Base-by-base conservation (phyloP, 1,140 invertebrate genomes). In the Drosophila rufa region DNA sequence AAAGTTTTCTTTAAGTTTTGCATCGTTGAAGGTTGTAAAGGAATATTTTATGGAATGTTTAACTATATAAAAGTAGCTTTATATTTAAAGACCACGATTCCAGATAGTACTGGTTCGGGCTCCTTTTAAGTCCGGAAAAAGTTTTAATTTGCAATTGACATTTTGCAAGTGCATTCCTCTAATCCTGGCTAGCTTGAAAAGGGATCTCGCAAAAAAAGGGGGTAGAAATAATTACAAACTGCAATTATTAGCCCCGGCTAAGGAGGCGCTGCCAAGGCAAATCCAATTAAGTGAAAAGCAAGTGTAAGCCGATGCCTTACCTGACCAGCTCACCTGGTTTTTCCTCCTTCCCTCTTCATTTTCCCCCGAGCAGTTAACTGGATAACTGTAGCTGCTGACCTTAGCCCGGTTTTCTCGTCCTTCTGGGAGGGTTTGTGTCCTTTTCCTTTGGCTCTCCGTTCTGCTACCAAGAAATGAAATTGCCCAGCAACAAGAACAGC, bases 251-350 rank as follows among this genome's bases (percentile, higher is more conserved):
- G 85, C 86, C 75, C 40, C 51, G 67, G 60, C 61, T 67, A 62
- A 27, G 45, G 51, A 75, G 50, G 62, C 65, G 65, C 50, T 74
- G 67, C 70, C 64, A 85, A 75, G 77, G 82, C 81, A 85, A 89
- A 89, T 89, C 85, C 85, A 89, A 89, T 89, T 89, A 89, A 89
- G 79, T 90, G 85, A 91, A 89, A 89, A 89, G 86, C 86, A 79
- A 85, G 81, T 90, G 85, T 90, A 87, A 87, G 84, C 81, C 81
- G 73, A 81, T 70, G 78, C 74, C 83, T 78, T 86, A 48, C 58
- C 71, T 70, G 60, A 50, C 62, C 48, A 30, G 46, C 46, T 73
- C 53, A 61, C 46, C 51, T 42, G 38, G n/a, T 27, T 59, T 30
- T 6, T 22, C 19, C 14, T 25, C 19, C 19, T 14, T 46, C 9